Base-by-base conservation (phyloP, 2,888 invertebrate species). In the Zaprionus bogoriensis region DNA sequence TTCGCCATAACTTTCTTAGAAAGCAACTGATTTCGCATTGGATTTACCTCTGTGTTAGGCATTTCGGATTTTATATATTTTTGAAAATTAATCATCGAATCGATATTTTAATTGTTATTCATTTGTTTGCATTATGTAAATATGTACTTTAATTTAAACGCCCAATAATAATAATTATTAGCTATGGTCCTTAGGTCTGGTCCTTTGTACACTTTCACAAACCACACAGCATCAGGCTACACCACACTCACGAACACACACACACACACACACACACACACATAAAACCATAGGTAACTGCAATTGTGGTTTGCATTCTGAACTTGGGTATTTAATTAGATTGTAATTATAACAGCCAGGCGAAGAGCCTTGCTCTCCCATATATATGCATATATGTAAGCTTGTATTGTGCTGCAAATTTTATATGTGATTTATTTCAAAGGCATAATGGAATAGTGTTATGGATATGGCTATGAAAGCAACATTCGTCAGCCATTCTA, bases 401-500 rank as follows among this genome's bases (percentile, higher is more conserved):
- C 9, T 9, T 17, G 32, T 17, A 17, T 14, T 36, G 14, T 36
- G 14, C 32, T 36, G 32, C 14, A 7, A 36, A 36, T 36, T 7
- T 36, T 36, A 17, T 36, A 36, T 36, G n/a, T n/a, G 14, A 36
- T 17, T 36, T 7, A 36, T 3, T 14, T 36, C 32, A 36, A 4
- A 17, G 17, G 17, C 32, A 36, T 14, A 36, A 36, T 36, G 32
- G 7, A n/a, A 32, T 27, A 14, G n/a, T 32, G 14, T 36, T 36
- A 9, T 17, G 17, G 3, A 12, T n/a, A 9, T 17, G 12, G 12
- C 12, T 2, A 9, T 36, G 7, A 36, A 36, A 36, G 7, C 32
- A 36, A 36, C 14, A 36, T 36, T 14, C 44, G 12, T 44, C 22
- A 17, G 42, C 41, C 50, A 32, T 28, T 51, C 38, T 54, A 53